Evolutionary conservation across 1,140 invertebrate genomes (phyloP), one percentile per base, ranked within the genome.

Genomic region (Diachasma alloeum): DNA sequence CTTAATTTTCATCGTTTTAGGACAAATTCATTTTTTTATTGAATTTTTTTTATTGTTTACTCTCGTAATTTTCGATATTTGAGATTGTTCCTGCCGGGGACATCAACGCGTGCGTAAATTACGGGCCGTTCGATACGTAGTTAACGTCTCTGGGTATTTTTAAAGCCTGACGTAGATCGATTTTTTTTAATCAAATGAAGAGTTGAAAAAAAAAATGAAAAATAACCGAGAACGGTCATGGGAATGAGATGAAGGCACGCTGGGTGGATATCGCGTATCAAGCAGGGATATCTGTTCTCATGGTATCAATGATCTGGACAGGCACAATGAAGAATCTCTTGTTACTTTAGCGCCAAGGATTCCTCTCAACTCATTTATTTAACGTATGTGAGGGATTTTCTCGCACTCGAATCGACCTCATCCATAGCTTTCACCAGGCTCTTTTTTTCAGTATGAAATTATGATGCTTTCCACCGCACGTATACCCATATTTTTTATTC

Each of bases 401-500:
- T 63, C 24, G 59, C 24, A 63, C 59, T 63, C 19, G 59, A 63
- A 26, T 63, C 59, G 59, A 63, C 24, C 59, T 63, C 59, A 63
- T 63, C 59, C 59, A 63, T 31, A 63, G 59, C 59, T 63, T 63
- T 63, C 59, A 63, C 59, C 59, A 31, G 48, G 24, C 59, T 63
- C 59, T 63, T 24, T 63, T 56, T 26, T 31, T 63, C 8, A 63
- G 59, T 63, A 63, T 63, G 19, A 63, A 24, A 63, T 63, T 63
- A 63, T 63, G 59, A 63, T 63, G 59, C 59, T 63, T 63, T 63
- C 24, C 59, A 24, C 59, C 24, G 59, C 4, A 31, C 59, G 59
- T 24, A 24, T 63, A 5, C n/a, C n/a, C n/a, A n/a, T 26, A 24
- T 31, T 63, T 26, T 63, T 53, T 53, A 63, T 63, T 63, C 59